These are phyloP conservation scores for Yponomeuta malinellus DNA, from an alignment of 2,888 invertebrate species.

Conservation along the genomic window DNA sequence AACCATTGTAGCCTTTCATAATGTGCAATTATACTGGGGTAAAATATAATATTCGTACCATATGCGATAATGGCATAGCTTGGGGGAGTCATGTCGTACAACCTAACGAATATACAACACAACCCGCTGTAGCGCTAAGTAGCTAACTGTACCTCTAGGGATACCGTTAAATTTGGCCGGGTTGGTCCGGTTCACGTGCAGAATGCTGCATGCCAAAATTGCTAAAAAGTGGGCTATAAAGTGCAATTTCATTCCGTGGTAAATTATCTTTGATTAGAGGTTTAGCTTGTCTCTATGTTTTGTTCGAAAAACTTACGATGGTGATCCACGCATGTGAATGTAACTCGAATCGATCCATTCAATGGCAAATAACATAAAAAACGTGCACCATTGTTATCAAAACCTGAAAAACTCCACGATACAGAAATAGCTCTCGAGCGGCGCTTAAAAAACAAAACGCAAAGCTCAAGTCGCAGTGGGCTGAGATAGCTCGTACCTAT, in stretches of 20 bases:
- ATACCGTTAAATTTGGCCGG: background rate
- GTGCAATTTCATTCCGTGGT: too few species aligned
- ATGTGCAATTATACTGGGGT: too few species aligned
- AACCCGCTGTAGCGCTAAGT: background rate
- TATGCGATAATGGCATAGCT: conserved; percentile 36
- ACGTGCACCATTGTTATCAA: background rate
- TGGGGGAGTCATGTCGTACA: conserved; percentile 32
- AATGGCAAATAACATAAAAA: background rate
- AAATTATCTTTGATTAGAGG: too few species aligned
- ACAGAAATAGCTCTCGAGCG: background rate
- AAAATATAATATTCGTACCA: too few species aligned
- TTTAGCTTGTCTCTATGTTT: too few species aligned
- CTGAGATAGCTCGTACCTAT: background rate
- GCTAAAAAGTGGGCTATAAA: background rate
- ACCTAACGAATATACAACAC: background rate
- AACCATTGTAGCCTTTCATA: too few species aligned
- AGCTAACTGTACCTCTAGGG: background rate
- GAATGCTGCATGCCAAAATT: background rate
- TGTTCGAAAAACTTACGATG: background rate
- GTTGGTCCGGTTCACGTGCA: background rate
- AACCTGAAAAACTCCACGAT: background rate
- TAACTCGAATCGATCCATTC: background rate
- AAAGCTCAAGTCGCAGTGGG: background rate
- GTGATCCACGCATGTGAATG: background rate
- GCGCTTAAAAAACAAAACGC: background rate